Evolutionary conservation across 2,888 invertebrate genomes (phyloP).

Genomic region (Ctena decussata): DNA sequence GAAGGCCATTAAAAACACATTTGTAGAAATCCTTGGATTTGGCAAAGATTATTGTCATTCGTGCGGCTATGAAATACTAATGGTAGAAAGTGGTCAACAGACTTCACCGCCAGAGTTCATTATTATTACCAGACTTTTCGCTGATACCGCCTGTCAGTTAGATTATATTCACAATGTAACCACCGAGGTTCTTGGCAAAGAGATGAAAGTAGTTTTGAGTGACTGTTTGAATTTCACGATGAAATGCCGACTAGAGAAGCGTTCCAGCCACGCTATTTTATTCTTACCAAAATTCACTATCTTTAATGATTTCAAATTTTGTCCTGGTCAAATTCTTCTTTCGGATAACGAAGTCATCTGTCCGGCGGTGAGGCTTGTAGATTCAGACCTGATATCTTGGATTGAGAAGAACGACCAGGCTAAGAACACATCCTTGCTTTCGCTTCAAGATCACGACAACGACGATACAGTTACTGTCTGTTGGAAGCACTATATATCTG

Average conservation of each 20-base stretch:
- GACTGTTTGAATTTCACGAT: too few species aligned
- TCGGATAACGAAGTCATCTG: neutral
- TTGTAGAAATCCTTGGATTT: neutral
- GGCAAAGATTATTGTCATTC: neutral
- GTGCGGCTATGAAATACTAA: neutral
- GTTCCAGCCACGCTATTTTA: too few species aligned
- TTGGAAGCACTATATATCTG: neutral
- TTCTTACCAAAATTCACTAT: too few species aligned
- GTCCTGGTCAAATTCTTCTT: too few species aligned
- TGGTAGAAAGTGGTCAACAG: neutral
- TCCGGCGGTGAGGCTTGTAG: neutral
- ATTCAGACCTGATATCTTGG: neutral
- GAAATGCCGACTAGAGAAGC: too few species aligned
- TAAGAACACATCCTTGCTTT: neutral
- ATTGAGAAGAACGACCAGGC: neutral
- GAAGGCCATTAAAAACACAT: neutral
- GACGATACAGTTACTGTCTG: neutral
- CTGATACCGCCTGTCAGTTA: neutral
- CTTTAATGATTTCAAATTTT: too few species aligned
- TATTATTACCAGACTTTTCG: neutral
- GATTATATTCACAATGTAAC: neutral
- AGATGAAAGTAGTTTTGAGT: neutral
- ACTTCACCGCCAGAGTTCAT: neutral
- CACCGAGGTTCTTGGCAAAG: neutral
- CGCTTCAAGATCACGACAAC: neutral